Conservation (phyloP, 2,888 invertebrate genomes). For the Phortica okadai region DNA sequence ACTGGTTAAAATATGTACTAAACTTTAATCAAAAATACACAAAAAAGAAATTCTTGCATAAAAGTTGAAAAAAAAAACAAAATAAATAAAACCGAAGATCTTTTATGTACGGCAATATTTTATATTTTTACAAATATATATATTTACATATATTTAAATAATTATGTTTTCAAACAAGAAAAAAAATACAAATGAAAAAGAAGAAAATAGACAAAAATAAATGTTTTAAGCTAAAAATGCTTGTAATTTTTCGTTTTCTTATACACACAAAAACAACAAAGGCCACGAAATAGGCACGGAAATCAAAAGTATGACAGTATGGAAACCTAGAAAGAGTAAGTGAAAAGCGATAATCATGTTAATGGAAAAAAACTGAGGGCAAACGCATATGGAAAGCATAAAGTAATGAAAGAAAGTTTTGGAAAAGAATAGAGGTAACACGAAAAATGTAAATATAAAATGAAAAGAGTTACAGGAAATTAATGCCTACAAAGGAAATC, state of each 20-base stretch:
- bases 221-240: slow-evolving; percentile 31
- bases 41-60: too few relatives aligned
- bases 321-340: background rate
- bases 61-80: slow-evolving; percentile 28
- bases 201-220: slow-evolving; percentile 37
- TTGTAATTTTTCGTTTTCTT: background rate
- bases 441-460: background rate
- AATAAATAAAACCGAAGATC: slow-evolving; percentile 33
- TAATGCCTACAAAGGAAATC: background rate
- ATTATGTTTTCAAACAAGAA: slow-evolving; percentile 8
- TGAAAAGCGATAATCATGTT: background rate
- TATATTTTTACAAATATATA: background rate
- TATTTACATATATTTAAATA: background rate
- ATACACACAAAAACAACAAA: background rate
- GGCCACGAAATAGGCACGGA: background rate
- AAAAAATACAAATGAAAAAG: slow-evolving; percentile 42
- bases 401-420: background rate
- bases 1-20: too few relatives aligned
- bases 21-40: too few relatives aligned
- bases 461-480: background rate
- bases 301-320: background rate
- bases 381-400: too few relatives aligned
- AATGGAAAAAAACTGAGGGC: too few relatives aligned
- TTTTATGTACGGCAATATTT: slow-evolving; percentile 15
- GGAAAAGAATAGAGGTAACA: background rate